Base-by-base conservation (phyloP, 2,113 vertebrate genomes). In the Embiotoca jacksoni region DNA sequence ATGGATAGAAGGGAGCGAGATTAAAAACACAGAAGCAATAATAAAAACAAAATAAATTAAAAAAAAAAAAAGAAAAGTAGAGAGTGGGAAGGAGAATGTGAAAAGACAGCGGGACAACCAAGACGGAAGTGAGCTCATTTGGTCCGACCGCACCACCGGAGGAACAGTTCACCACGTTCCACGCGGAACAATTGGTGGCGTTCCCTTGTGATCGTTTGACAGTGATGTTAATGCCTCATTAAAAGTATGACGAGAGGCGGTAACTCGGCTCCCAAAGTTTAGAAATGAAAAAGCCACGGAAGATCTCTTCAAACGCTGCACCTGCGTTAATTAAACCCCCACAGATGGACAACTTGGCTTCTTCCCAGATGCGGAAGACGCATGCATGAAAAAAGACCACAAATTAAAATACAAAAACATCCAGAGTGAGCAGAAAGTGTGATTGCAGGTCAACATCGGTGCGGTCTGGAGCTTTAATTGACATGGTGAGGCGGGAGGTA, bases 201-300 rank as follows among this genome's bases (percentile, higher is more conserved):
- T 85, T 81, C 72, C 71, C 82, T 63, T 66, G 83, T 85, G 73
- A 80, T 67, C 55, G 54, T 31, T 32, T 72, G 85, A 91, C 84
- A 80, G 84, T 86, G 84, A 88, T 37, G 82, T 70, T 91, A 88
- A 92, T 82, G 83, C 75, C 87, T 91, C 87, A 87, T 91, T 91
- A 92, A 86, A 88, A 88, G 75, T 69, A 75, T 7, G 62, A 46
- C 31, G 62, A 67, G 65, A 75, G 59, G 66, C 61, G 31, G 73
- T 35, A 23, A 83, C 44, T 87, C 72, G 4, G 55, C 62, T 68
- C 73, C 23, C 23, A 39, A 39, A 76, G 77, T 82, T 87, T 56
- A 78, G 44, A 78, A 81, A 86, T 59, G 10, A 4, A 88, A 23
- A 81, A 81, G 80, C 75, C 44, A 52, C 6, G 3, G 71, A 84